Conservation (phyloP, 35 echinoderm and acorn worm genomes). For the Patiria miniata region DNA sequence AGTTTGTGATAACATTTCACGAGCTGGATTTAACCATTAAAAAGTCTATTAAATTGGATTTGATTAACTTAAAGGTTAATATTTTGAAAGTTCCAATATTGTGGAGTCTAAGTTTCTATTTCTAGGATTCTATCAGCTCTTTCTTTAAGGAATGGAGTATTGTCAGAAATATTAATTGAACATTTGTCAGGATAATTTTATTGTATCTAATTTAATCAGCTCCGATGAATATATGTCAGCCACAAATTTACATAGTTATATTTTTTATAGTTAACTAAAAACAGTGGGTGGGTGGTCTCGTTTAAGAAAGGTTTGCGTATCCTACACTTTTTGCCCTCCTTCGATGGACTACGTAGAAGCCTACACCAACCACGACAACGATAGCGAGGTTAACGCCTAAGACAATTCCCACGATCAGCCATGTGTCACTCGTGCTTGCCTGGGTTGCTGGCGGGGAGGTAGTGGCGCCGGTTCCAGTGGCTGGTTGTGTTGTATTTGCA, state of each 20-base stretch:
- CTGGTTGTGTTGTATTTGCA: neutral
- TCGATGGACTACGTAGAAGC: neutral
- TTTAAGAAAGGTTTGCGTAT: neutral
- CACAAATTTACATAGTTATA: too few species aligned
- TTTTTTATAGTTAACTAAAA: too few species aligned
- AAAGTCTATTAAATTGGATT: neutral
- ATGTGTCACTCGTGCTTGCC: neutral
- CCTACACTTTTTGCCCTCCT: neutral
- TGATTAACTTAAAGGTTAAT: neutral
- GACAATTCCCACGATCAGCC: neutral
- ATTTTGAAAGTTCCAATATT: neutral
- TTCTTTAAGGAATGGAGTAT: too few species aligned
- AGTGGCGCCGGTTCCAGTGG: neutral
- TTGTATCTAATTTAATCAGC: too few species aligned
- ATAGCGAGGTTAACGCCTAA: neutral
- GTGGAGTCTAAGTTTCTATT: too few species aligned
- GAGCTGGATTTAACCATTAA: neutral
- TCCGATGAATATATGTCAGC: too few species aligned
- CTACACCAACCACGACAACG: neutral
- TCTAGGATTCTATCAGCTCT: too few species aligned
- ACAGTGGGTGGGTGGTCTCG: neutral
- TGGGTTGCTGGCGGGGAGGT: neutral
- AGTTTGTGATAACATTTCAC: neutral
- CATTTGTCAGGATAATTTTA: too few species aligned
- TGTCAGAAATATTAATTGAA: too few species aligned